Evolutionary conservation across 2,797 vertebrate species (phyloP).

Genomic region (Hylomyscus alleni): DNA sequence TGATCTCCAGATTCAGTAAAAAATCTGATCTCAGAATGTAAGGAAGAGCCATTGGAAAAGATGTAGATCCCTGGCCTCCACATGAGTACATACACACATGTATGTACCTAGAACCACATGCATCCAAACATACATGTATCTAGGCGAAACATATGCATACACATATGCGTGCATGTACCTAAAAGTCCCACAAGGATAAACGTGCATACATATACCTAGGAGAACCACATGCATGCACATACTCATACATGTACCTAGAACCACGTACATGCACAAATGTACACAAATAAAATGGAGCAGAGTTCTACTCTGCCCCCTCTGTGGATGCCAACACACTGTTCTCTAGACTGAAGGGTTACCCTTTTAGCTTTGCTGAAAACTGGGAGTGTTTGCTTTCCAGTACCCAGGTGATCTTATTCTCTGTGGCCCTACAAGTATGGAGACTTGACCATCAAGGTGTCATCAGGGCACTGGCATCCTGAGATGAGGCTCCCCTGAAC

Average conservation of each 20-base stretch:
- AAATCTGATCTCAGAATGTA: not conserved
- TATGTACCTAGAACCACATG: not conserved
- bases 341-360: not conserved
- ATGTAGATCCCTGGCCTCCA: not conserved
- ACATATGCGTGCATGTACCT: not conserved
- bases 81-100: not conserved
- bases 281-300: not conserved
- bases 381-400: not conserved
- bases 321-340: not conserved
- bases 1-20: not conserved
- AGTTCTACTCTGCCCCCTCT: slow-evolving; percentile 5
- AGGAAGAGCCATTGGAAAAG: not conserved
- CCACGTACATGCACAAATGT: not conserved
- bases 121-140: not conserved
- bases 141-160: not conserved
- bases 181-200: not conserved
- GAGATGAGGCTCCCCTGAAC: not conserved
- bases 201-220: too few relatives aligned
- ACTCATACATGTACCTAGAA: not conserved
- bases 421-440: slow-evolving; percentile 36
- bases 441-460: not conserved
- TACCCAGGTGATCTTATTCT: not conserved
- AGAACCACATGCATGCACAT: not conserved
- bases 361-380: slow-evolving; percentile 16
- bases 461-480: not conserved